Evolutionary conservation across 2,888 invertebrate genomes (phyloP), one percentile per base, ranked within the genome.

Genomic region (Melieria picta): DNA sequence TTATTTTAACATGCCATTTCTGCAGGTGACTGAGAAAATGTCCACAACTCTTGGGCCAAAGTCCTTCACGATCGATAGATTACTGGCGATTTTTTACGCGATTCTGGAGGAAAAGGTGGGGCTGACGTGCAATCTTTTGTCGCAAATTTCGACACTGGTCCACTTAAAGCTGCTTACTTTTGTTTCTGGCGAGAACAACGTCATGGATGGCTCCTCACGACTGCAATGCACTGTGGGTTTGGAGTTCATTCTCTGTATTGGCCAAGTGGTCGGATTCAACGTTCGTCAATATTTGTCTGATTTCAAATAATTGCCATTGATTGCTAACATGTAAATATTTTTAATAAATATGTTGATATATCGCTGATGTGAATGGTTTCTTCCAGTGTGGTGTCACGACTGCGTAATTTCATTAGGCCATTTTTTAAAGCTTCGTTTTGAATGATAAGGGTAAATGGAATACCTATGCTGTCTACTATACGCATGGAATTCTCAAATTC

Each of bases 71-170:
- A 87, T 96, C 52, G 94, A 95, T 82, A 89, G 97, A 47, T 88
- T 96, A 78, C 85, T 96, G 71, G 95, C 96, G 1, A 96, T 97
- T 79, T 97, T 96, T 85, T 95, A 95, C 83, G 92, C 95, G 1
- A 95, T 98, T 82, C 88, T 95, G 16, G 93, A 95, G 72, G 94
- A 94, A 71, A 93, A 92, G 83, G 93, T 95, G 46, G 93, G 94
- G 30, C 89, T 97, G 16, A 95, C 96, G 50, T 95, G 95, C 74
- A 94, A 93, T 84, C 88, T 97, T n/a, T 88, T 95, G 50, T 92
- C 94, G 3, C 97, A 97, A 89, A 92, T 97, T 77, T 93, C 95
- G 0, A 94, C 95, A 7, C 89, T 97, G 80, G 95, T 96, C 1
- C 93, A 94, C 81, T 88, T 97, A 5, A 93, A 94, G 80, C 88